Evolutionary conservation across 2,797 vertebrate species (phyloP), one percentile per base, ranked within the genome.

Genomic region (Melanogrammus aeglefinus): DNA sequence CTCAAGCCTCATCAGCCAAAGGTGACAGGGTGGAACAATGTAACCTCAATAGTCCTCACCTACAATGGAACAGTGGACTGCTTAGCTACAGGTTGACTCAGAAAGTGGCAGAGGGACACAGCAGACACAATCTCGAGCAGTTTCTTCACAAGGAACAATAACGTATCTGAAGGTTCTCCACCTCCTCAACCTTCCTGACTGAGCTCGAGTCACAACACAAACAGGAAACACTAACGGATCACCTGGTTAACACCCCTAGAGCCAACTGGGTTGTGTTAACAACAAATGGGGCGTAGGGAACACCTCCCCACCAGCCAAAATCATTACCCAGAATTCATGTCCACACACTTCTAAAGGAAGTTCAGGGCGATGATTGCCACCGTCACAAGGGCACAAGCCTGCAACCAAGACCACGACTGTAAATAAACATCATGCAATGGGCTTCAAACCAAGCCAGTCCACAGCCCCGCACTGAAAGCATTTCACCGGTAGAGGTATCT

Each of bases 21-120:
- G 27, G 74, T 75, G 47, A 75, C 74, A 76, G 75, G 75, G 69
- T 57, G 36, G 31, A 31, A 76, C 75, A 75, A 75, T 16, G 41
- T 75, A 47, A 75, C 41, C 74, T 75, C 41, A 51, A 16, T 47
- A 16, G 39, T 24, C 38, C n/a, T 74, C 73, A 63, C 31, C 4
- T 76, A 76, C 75, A 76, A 33, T 7, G 38, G 0, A 36, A 24
- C 13, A 66, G 31, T 66, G 33, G 75, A 76, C 47, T 76, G 75
- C 33, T 69, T 69, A 66, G 36, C 75, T 76, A 69, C 47, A 69
- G n/a, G 21, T 57, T 69, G 12, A 38, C 75, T 76, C 75, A 76
- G 57, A n/a, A 36, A 66, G 18, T 36, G n/a, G 29, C 75, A 75
- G 12, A 31, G 18, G 14, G 13, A 51, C 31, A n/a, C 27, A 38